These are phyloP conservation scores for Callorhinus ursinus DNA, from an alignment of 2,113 vertebrate species.

Conservation along the genomic window DNA sequence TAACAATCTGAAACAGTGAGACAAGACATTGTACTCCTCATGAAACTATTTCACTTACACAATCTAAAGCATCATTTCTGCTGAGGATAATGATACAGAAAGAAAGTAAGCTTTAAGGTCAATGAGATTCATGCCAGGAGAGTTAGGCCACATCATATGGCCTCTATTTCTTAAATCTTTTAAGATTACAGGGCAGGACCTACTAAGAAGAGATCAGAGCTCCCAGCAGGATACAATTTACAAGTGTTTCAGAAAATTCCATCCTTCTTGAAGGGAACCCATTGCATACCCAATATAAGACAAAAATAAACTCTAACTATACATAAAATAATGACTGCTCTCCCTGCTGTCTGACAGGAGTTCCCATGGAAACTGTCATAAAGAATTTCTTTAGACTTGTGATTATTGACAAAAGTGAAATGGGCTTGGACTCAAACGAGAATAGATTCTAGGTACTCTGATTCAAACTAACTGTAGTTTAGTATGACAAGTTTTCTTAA, in stretches of 20 bases:
- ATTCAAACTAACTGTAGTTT: neutral
- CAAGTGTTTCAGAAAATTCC: conserved; percentile 12
- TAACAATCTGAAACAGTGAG: neutral
- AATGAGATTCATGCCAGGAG: neutral
- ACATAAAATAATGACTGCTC: neutral
- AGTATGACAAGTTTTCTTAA: neutral
- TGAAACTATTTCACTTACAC: neutral
- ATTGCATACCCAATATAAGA: neutral
- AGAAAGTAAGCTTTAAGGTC: neutral
- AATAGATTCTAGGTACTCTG: neutral
- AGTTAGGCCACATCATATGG: neutral
- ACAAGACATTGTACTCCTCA: neutral
- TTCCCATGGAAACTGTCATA: conserved; percentile 2
- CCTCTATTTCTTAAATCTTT: neutral
- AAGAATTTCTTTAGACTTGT: conserved; percentile 29
- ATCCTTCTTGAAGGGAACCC: neutral
- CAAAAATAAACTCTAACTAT: conserved; percentile 1
- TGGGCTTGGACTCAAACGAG: neutral
- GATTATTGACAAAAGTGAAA: conserved; percentile 18
- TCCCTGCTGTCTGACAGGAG: neutral
- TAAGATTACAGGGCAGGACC: neutral
- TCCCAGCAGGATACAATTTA: neutral
- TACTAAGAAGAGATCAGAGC: neutral
- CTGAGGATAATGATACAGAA: neutral
- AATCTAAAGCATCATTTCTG: conserved; percentile 7